phyloP scores from a whole-genome alignment of 2,797 vertebrate species.

The Spinus olivaceus region DNA sequence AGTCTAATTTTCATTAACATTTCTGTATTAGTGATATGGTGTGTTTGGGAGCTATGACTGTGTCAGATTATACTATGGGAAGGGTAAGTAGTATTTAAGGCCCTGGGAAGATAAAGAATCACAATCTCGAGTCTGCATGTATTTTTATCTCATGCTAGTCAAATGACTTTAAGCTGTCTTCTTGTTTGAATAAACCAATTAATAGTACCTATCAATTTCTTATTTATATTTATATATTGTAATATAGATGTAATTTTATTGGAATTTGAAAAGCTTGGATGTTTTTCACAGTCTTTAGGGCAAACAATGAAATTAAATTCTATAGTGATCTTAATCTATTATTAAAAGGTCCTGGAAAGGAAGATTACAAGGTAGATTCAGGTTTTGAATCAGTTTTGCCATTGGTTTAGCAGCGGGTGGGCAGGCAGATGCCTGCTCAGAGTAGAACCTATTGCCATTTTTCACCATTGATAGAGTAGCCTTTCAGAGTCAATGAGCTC shows the following conservation, averaged over 20 bases:
- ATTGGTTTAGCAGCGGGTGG: constrained; percentile 89
- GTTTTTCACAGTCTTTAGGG: constrained; percentile 53
- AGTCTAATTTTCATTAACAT: constrained; percentile 42
- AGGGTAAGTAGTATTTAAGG: background rate
- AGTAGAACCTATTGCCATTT: constrained; percentile 88
- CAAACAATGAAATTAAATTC: constrained; percentile 76
- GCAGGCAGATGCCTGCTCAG: constrained; percentile 92
- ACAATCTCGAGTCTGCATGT: rapidly evolving
- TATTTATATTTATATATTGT: constrained; percentile 29
- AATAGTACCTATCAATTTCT: constrained; percentile 43
- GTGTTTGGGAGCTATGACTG: constrained; percentile 18
- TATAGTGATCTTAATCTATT: constrained; percentile 81
- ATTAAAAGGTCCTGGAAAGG: constrained; percentile 76
- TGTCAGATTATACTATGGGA: background rate
- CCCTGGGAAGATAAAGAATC: background rate
- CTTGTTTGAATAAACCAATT: background rate
- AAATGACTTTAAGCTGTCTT: background rate
- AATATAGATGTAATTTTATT: constrained; percentile 57
- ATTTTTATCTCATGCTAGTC: background rate
- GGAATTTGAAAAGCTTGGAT: constrained; percentile 57
- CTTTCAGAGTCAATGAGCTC: constrained; percentile 99
- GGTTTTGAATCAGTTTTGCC: constrained; percentile 80
- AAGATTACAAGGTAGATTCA: constrained; percentile 83
- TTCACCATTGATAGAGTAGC: constrained; percentile 96
- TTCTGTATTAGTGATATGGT: background rate